These are phyloP conservation scores for Macrocentrus cingulum DNA, from an alignment of 1,140 invertebrate species.

Conservation along the genomic window DNA sequence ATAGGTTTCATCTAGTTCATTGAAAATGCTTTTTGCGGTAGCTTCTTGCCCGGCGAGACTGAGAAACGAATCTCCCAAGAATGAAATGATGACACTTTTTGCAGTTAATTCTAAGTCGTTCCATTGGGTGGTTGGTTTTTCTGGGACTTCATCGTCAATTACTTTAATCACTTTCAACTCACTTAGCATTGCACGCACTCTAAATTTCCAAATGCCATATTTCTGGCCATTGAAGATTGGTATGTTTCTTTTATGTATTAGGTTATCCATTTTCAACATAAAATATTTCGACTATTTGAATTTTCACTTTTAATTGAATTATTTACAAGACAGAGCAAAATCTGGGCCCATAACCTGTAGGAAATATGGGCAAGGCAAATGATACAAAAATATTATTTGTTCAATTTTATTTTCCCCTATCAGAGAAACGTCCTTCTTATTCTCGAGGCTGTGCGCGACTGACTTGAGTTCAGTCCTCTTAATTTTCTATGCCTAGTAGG, in stretches of 20 bases:
- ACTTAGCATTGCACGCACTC: constrained; percentile 34
- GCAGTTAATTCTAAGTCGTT: constrained; percentile 38
- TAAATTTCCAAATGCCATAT: constrained; percentile 41
- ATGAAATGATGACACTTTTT: constrained; percentile 47
- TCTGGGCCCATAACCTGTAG: no score
- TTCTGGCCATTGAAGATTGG: constrained; percentile 39
- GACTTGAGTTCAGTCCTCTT: no score
- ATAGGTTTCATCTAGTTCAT: constrained; percentile 46
- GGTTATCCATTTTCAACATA: constrained; percentile 34
- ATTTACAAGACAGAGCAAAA: no score
- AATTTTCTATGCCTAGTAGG: no score
- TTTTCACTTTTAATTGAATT: no score
- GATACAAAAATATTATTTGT: no score
- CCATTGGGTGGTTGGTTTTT: constrained; percentile 35
- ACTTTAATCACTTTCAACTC: constrained; percentile 29
- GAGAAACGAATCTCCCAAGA: constrained; percentile 46
- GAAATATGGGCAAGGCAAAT: no score
- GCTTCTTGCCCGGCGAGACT: constrained; percentile 38
- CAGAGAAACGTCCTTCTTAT: no score
- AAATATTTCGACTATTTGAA: no score
- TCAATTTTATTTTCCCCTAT: no score
- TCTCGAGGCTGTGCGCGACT: no score
- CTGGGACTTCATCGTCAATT: constrained; percentile 8
- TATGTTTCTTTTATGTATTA: constrained; percentile 36
- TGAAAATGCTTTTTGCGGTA: constrained; percentile 43